A percentile compares a stretch with the other conserved stretches of the same genome.
Evolutionary conservation across 2,113 vertebrate species (phyloP).

Genomic region (Siniperca knerii): DNA sequence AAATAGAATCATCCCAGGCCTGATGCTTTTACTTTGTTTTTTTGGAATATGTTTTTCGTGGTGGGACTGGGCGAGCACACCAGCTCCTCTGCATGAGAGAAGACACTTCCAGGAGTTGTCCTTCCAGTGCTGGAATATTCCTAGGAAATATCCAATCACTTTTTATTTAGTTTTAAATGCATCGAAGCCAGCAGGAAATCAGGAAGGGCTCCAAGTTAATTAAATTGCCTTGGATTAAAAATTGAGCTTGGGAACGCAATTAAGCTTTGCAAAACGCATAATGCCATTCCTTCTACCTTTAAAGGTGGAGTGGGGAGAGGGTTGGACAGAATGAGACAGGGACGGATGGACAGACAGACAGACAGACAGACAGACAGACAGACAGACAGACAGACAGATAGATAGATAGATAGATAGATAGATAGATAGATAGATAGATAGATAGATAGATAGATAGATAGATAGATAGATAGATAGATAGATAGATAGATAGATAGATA

Average conservation of each 20-base stretch:
- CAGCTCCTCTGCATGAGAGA: background rate
- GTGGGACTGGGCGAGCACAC: background rate
- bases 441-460: no score
- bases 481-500: no score
- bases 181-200: slow-evolving; percentile 67
- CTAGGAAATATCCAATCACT: slow-evolving; percentile 48
- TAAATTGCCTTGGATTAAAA: slow-evolving; percentile 77
- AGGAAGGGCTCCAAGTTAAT: slow-evolving; percentile 68
- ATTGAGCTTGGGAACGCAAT: slow-evolving; percentile 66
- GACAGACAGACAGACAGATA: no score
- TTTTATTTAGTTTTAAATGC: slow-evolving; percentile 62
- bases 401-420: no score
- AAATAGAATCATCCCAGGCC: slow-evolving; percentile 1
- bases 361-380: no score
- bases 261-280: slow-evolving; percentile 52
- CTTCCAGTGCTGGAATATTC: slow-evolving; percentile 36
- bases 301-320: background rate
- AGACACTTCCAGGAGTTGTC: slow-evolving; percentile 22
- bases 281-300: slow-evolving; percentile 28
- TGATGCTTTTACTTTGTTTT: background rate
- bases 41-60: background rate
- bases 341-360: background rate
- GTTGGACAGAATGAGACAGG: slow-evolving; percentile 6
- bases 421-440: no score
- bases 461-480: no score